These are phyloP conservation scores for Cynopterus sphinx DNA, from an alignment of 2,797 vertebrate species.

Conservation along the genomic window DNA sequence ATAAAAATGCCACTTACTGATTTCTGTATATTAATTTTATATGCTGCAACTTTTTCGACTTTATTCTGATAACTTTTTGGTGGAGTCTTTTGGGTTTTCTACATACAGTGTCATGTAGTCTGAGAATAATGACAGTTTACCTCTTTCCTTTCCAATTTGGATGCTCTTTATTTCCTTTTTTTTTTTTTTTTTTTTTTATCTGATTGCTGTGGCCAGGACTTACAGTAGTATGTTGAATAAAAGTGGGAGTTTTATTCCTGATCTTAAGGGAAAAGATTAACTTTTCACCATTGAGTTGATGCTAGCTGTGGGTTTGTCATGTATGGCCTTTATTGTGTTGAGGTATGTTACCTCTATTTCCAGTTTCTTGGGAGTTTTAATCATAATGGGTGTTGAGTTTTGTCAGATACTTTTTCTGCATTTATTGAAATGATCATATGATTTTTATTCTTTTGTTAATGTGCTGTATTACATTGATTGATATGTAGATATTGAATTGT, in stretches of 20 bases:
- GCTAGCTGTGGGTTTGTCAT: background rate
- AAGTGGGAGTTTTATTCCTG: background rate
- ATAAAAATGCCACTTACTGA: background rate
- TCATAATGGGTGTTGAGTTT: background rate
- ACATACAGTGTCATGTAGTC: background rate
- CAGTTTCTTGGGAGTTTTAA: background rate
- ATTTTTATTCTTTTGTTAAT: background rate
- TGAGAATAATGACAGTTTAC: background rate
- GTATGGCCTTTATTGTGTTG: background rate
- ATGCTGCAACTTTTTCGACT: background rate
- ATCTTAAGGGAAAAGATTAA: background rate
- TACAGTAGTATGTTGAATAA: background rate
- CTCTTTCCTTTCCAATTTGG: background rate
- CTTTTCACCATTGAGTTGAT: background rate
- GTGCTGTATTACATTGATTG: background rate
- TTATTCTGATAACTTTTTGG: background rate
- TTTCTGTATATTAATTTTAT: background rate
- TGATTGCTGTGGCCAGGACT: background rate
- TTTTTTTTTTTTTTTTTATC: background rate
- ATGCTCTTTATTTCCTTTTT: background rate
- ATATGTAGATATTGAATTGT: background rate
- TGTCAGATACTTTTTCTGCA: background rate
- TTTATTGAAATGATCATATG: background rate
- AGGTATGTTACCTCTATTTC: background rate
- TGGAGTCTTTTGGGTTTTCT: background rate